phyloP scores from a whole-genome alignment of 64 coral and sea anemone genomes.

The Montipora foliosa region DNA sequence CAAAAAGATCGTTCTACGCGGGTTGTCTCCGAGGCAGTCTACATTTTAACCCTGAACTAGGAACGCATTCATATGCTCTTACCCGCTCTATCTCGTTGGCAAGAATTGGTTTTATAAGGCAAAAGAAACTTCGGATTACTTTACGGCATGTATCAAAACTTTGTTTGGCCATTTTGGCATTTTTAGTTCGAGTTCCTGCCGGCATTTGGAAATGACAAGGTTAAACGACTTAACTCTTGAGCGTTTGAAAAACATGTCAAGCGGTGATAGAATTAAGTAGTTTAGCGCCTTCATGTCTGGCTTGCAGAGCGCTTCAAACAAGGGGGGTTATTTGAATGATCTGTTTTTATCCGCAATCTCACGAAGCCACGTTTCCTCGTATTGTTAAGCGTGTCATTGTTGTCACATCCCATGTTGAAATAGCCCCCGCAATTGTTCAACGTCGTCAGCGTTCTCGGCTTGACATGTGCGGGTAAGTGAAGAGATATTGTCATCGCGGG shows the following conservation, averaged over 20 bases:
- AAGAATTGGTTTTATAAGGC: too few relatives aligned
- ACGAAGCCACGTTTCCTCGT: conserved; percentile 42
- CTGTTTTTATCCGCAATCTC: conserved; percentile 10
- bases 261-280: conserved; percentile 13
- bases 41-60: too few relatives aligned
- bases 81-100: too few relatives aligned
- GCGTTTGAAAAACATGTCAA: neutral
- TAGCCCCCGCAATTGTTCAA: conserved; percentile 52
- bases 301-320: neutral
- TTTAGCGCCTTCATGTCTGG: conserved; percentile 16
- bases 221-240: neutral
- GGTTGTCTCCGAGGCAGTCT: too few relatives aligned
- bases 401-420: conserved; percentile 54
- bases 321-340: conserved; percentile 45
- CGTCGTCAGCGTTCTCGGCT: neutral
- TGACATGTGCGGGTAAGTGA: conserved; percentile 50
- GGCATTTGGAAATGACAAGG: neutral
- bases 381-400: conserved; percentile 34
- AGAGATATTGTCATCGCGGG: conserved; percentile 46
- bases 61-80: too few relatives aligned
- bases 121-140: neutral
- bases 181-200: neutral
- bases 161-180: neutral
- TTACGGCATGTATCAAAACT: neutral
- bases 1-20: too few relatives aligned